Evolutionary conservation across 2,888 invertebrate species (phyloP), one percentile per base, ranked within the genome.

Genomic region (Oithona nana): DNA sequence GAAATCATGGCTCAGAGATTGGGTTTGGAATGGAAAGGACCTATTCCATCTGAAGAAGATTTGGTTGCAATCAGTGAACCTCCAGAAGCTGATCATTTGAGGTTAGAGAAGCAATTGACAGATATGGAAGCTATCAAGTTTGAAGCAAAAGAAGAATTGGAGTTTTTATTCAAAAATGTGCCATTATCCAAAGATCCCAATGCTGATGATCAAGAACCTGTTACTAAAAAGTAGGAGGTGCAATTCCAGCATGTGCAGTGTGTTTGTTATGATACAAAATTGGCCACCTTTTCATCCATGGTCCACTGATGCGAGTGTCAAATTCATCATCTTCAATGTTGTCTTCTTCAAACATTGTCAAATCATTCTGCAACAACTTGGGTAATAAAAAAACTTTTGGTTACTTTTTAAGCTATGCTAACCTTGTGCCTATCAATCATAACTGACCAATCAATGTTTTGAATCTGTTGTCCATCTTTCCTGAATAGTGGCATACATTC

Each of bases 11-110:
- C 59, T 22, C n/a, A 24, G 1, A 48, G 49, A 24, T 49, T 59
- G 13, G 26, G 26, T 2, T 26, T 54, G 2, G 54, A 54, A 2
- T 59, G 59, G 59, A 59, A 59, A 3, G 59, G 59, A 26, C 59
- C 59, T 26, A 50, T 59, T 8, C 59, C 59, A 8, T 26, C 48
- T 59, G 28, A 24, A 1, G 28, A 59, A 8, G 26, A 59, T 22
- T 59, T 59, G 13, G 26, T 49, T 13, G 48, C 22, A 22, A 48
- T 59, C 6, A 22, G n/a, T 26, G 50, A 49, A 24, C 48, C 59
- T 1, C 57, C 57, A n/a, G 1, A 11, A 24, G n/a, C 57, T 13
- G 57, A 57, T 20, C 39, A 39, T 11, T 6, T 16, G 16, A 11
- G 8, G 8, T 16, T 39, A 16, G 39, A 39, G 16, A 16, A 39